Evolutionary conservation across 2,888 invertebrate species (phyloP).

Genomic region (Endotricha flammealis): DNA sequence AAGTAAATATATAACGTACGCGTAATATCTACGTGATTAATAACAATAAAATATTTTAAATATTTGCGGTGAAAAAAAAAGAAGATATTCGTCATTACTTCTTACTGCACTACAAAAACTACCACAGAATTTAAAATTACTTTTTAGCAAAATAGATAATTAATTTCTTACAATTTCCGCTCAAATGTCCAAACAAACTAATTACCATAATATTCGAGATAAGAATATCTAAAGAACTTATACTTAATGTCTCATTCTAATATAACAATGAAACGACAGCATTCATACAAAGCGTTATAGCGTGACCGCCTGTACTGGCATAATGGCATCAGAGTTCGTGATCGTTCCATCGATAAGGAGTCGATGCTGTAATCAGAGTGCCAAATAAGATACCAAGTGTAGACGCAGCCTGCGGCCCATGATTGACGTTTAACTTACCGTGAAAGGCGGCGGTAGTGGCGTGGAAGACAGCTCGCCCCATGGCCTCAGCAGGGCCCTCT

Average conservation of each 20-base stretch:
- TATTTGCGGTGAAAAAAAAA: too few species aligned
- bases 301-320: constrained; percentile 34
- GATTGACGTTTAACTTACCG: constrained; percentile 59
- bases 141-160: too few species aligned
- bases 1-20: too few species aligned
- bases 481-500: constrained; percentile 58
- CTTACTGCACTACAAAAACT: too few species aligned
- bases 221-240: constrained; percentile 23
- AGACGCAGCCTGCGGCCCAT: constrained; percentile 36
- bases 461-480: constrained; percentile 61
- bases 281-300: constrained; percentile 25
- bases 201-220: constrained; percentile 28
- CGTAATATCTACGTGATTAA: too few species aligned
- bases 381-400: constrained; percentile 60
- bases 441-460: constrained; percentile 42
- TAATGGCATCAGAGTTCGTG: constrained; percentile 39
- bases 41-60: too few species aligned
- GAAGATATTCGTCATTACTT: too few species aligned
- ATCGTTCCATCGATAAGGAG: constrained; percentile 31
- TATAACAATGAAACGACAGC: constrained; percentile 19
- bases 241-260: constrained; percentile 10
- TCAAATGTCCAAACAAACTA: too few species aligned
- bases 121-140: too few species aligned
- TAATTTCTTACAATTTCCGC: too few species aligned
- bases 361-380: constrained; percentile 40